Base-by-base conservation (phyloP, 2,113 vertebrate species). In the Paratilapia polleni region DNA sequence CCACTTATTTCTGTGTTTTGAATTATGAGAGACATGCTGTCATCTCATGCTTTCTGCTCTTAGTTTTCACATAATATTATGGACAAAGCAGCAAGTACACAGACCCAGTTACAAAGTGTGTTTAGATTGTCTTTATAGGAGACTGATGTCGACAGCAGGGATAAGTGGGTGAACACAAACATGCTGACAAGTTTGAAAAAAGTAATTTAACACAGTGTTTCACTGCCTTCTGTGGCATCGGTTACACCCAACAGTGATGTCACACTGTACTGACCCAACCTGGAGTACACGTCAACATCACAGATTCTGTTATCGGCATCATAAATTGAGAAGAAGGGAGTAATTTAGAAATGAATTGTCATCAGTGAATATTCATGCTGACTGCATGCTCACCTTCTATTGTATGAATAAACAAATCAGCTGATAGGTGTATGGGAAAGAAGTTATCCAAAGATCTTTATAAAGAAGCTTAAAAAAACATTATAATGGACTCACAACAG, bases 11-110 rank as follows among this genome's bases (percentile, higher is more conserved):
- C 12, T 85, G 62, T 60, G 36, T 57, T 28, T 56, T 75, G 28
- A 80, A 20, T 80, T 68, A 88, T 15, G 54, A 82, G 75, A 56
- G 20, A 74, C 13, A 64, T n/a, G 24, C 24, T 60, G 60, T 64
- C 57, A 24, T 87, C 31, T 58, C 3, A 3, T 62, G 58, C 19
- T 13, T 43, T 49, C 49, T 12, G 19, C 24, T 38, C 10, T 4
- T 31, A 22, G 20, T 59, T 70, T 78, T 73, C 57, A 70, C 74
- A 24, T 52, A 15, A 13, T 20, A 63, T 9, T 47, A 57, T 22
- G 63, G 22, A 28, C 47, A 6, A 6, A 11, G 54, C 49, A 68
- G 8, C 58, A 52, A 52, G 28, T 19, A 57, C 26, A 52, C 36
- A 66, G 6, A 66, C 8, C 59, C 43, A 14, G 28, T 26, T 70